Evolutionary conservation across 2,797 vertebrate genomes (phyloP), one percentile per base, ranked within the genome.

Genomic region (Parauchenoglanis punctatus): DNA sequence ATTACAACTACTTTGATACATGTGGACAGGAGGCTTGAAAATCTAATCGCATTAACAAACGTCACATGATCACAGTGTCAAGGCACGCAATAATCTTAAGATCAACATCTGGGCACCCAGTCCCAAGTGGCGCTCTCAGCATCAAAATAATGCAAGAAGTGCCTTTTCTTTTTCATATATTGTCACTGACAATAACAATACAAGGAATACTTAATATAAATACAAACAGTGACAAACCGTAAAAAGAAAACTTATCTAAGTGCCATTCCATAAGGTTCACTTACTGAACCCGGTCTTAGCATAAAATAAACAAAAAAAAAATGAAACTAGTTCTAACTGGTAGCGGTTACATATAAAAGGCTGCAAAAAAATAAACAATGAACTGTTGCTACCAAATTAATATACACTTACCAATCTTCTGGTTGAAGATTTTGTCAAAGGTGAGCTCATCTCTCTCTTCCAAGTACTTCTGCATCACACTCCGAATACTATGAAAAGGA

Each of bases 381-480:
- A 56, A 11, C 15, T 20, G 11, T 28, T 54, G 4, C 23, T 23
- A 46, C 1, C 13, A 78, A 78, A 23, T 59, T 8, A 52, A 65
- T 44, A 7, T 18, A 85, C 31, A 95, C 96, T 91, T 90, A 99
- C 99, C 99, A 18, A 99, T 99, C 93, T 96, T 99, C 96, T 99
- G 99, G 93, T 97, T 96, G 96, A 99, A 99, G 90, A 99, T 98
- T 95, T 99, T 99, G 96, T 99, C 97, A 0, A 99, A 99, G 56
- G 98, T 96, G 90, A 98, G 94, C 92, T 99, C 99, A 20, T 97
- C 97, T 93, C 99, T 96, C 89, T 99, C 98, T 92, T 97, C 96
- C 1, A 99, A 96, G 92, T 99, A 99, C 91, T 98, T 99, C 95
- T 99, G 99, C 99, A 99, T 99, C 91, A 99, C 98, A 17, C 98